Evolutionary conservation across 2,888 invertebrate species (phyloP), one percentile per base, ranked within the genome.

Genomic region (Dolichopus griseipennis): DNA sequence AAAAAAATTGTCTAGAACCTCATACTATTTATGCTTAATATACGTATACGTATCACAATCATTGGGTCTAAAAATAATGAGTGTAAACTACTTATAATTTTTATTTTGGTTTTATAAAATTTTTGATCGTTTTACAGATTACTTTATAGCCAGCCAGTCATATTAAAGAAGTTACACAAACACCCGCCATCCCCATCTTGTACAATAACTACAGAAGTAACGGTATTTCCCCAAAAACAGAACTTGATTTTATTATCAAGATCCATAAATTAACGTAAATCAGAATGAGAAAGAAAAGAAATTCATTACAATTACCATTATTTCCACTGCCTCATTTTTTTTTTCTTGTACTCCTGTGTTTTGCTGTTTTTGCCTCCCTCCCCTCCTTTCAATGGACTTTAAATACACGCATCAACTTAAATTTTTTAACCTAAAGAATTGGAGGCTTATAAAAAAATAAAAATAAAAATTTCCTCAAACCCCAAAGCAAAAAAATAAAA

Each of bases 301-400:
- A n/a, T 18, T 52, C 52, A 52, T 52, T 52, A 52, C 52, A 52
- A 52, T 52, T 52, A 52, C 52, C 52, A 52, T 52, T 52, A 52
- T 18, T 52, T 52, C 15, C 15, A 52, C 52, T 52, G 52, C 15
- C 15, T 27, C 5, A 5, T 41, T 41, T 41, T 41, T 41, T 41
- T 2, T 41, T 41, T 41, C 2, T 41, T 41, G 15, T 41, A n/a
- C n/a, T 41, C 3, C 15, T 41, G 27, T 27, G 5, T 27, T 27
- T 27, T 27, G 2, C 5, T 27, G 27, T 27, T 27, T 27, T 27
- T 27, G 27, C 2, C 27, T 27, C 5, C 3, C 12, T 37, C 5
- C 3, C 12, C 8, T 37, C 8, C 8, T 37, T 10, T 37, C 3
- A 37, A 37, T 10, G 37, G 37, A 37, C 37, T 37, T 8, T 37